Evolutionary conservation across 2,797 vertebrate species (phyloP).

Genomic region (Phyllotis vaccarum): DNA sequence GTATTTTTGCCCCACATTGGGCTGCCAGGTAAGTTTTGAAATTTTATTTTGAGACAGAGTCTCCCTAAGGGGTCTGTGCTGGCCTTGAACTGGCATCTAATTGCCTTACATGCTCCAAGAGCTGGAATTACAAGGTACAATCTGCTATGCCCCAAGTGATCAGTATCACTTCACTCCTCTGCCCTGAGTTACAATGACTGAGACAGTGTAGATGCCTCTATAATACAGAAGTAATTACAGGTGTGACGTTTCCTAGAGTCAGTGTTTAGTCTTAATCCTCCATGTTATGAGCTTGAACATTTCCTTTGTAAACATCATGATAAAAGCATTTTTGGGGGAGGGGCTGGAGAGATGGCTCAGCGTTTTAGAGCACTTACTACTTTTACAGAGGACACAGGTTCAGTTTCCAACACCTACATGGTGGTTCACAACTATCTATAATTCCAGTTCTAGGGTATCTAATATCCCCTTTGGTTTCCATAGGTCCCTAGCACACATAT

Average conservation of each 20-base stretch:
- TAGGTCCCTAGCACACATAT: neutral
- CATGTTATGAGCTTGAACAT: conserved; percentile 13
- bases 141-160: neutral
- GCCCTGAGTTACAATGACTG: conserved; percentile 22
- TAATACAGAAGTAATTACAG: neutral
- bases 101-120: neutral
- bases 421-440: neutral
- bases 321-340: neutral
- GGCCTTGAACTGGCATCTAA: neutral
- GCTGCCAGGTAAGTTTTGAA: neutral
- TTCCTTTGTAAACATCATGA: neutral
- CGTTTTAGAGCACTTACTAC: neutral
- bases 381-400: neutral
- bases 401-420: neutral
- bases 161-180: neutral
- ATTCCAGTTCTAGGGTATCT: neutral
- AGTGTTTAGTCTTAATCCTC: neutral
- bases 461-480: no score
- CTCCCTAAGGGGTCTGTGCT: neutral
- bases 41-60: neutral
- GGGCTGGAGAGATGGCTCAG: neutral
- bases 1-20: no score
- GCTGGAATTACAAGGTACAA: neutral
- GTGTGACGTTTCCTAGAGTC: neutral
- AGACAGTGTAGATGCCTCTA: neutral